Conservation (phyloP, 2,797 vertebrate genomes). For the Kryptolebias ocellatus region DNA sequence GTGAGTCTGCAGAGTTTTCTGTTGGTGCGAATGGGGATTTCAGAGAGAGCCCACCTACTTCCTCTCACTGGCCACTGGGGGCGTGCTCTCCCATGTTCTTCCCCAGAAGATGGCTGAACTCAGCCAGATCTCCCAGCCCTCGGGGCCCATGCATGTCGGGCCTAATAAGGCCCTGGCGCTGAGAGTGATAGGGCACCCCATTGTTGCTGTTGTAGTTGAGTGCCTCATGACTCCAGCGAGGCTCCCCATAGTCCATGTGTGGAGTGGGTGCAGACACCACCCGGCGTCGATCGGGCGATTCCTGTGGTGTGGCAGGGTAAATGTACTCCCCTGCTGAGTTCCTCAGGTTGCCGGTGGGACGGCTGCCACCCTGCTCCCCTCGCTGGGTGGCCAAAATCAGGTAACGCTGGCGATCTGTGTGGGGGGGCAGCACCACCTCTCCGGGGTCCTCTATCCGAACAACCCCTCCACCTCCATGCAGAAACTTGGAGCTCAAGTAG, state of each 20-base stretch:
- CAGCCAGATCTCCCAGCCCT: conserved; percentile 81
- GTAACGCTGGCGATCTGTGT: conserved; percentile 85
- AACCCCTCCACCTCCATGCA: conserved; percentile 77
- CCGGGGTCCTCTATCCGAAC: conserved; percentile 79
- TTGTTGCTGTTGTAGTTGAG: conserved; percentile 89
- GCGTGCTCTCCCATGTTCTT: conserved; percentile 87
- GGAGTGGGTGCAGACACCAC: conserved; percentile 91
- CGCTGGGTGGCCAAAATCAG: conserved; percentile 79
- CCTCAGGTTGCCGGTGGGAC: conserved; percentile 70
- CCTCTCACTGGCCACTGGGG: conserved; percentile 83
- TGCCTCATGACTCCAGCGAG: conserved; percentile 88
- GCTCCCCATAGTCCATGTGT: conserved; percentile 85
- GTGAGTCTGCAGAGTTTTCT: conserved; percentile 67
- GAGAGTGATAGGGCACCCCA: conserved; percentile 75
- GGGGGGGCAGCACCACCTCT: conserved; percentile 75
- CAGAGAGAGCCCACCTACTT: conserved; percentile 51
- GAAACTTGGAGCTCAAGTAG: conserved; percentile 85
- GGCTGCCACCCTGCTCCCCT: conserved; percentile 75
- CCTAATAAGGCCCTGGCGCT: conserved; percentile 78
- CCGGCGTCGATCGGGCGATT: conserved; percentile 90
- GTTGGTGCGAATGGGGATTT: conserved; percentile 63
- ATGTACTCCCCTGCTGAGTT: conserved; percentile 88
- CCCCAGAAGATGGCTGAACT: conserved; percentile 88
- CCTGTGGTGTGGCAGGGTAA: conserved; percentile 86
- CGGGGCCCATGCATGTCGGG: conserved; percentile 78